Percentiles rank a stretch among this genome's conserved stretches.
These are phyloP conservation scores for Callionymus lyra DNA, from an alignment of 2,113 vertebrate genomes.

Conservation along the genomic window DNA sequence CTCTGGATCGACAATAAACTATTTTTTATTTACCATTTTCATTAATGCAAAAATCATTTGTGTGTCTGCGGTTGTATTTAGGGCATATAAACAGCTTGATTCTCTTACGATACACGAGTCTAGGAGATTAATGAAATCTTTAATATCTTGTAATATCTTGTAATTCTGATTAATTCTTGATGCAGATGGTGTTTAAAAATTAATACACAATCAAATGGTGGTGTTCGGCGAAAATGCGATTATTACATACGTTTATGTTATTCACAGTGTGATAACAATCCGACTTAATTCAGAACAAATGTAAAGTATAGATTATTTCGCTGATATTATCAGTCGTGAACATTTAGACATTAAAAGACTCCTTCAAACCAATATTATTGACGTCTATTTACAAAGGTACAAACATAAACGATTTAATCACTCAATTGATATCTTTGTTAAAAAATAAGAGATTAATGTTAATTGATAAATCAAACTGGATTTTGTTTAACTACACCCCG, in stretches of 20 bases:
- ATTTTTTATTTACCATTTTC: conserved; percentile 25
- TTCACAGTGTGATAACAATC: not conserved
- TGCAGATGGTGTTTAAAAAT: conserved; percentile 39
- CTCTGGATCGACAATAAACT: conserved; percentile 5
- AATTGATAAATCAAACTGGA: too few species aligned
- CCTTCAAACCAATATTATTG: too few species aligned
- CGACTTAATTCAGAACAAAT: too few species aligned
- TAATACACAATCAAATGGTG: conserved; percentile 16
- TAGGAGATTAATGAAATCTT: conserved; percentile 51
- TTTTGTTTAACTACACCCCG: too few species aligned
- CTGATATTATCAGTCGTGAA: too few species aligned
- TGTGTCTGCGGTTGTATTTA: conserved; percentile 50
- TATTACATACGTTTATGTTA: not conserved
- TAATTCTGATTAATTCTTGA: conserved; percentile 49
- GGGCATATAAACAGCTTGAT: conserved; percentile 51
- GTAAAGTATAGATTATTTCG: too few species aligned
- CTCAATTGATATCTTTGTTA: too few species aligned
- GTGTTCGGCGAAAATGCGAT: not conserved
- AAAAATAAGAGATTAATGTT: too few species aligned
- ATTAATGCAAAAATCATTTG: conserved; percentile 21
- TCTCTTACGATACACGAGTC: conserved; percentile 42
- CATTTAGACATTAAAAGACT: too few species aligned
- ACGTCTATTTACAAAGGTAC: too few species aligned
- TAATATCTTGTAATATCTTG: conserved; percentile 49
- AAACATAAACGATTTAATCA: too few species aligned